Evolutionary conservation across 1,140 invertebrate genomes (phyloP).

Genomic region (Mya arenaria): DNA sequence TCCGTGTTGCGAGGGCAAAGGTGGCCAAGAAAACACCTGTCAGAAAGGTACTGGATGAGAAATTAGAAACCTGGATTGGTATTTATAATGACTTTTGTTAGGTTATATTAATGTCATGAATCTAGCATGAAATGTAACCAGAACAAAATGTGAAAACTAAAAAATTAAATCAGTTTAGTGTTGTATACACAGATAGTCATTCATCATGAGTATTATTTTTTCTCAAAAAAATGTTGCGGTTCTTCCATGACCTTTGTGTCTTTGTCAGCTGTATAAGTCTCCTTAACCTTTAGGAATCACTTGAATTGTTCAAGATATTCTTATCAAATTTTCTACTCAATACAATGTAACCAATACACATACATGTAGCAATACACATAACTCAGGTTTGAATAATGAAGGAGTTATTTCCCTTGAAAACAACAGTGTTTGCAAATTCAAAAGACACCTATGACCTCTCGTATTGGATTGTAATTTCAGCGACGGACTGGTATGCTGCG

Average conservation of each 20-base stretch:
- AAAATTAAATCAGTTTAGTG: not conserved
- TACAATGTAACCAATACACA: not conserved
- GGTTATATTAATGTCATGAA: not conserved
- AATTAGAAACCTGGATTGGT: not conserved
- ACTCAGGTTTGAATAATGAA: not conserved
- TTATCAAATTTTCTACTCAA: not conserved
- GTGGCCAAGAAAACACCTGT: constrained; percentile 32
- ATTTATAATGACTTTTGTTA: not conserved
- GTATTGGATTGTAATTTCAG: not conserved
- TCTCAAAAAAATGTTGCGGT: not conserved
- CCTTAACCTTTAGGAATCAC: too few species aligned
- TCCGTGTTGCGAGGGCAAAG: constrained; percentile 72
- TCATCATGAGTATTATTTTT: not conserved
- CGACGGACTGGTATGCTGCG: not conserved
- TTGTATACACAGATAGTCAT: not conserved
- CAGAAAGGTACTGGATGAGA: not conserved
- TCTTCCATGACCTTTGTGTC: too few species aligned
- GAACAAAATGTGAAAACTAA: not conserved
- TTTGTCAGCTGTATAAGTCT: too few species aligned
- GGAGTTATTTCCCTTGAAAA: too few species aligned
- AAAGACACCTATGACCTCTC: not conserved
- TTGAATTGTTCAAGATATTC: not conserved
- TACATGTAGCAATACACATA: too few species aligned
- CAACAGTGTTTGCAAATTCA: too few species aligned
- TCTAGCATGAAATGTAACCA: not conserved